Evolutionary conservation across 2,797 vertebrate species (phyloP).

Genomic region (Melanotaenia nigrans): DNA sequence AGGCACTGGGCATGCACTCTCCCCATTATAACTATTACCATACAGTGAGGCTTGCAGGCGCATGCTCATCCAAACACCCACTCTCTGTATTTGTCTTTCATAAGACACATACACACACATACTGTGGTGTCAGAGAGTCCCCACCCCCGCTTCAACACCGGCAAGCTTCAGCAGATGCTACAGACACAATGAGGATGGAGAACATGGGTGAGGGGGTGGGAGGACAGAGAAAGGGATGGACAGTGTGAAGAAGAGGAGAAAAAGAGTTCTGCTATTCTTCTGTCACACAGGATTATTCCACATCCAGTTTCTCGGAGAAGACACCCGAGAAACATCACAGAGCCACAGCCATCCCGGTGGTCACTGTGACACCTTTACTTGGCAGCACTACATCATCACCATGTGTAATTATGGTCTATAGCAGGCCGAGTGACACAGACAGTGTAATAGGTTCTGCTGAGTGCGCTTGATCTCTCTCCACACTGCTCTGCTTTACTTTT

Average conservation of each 20-base stretch:
- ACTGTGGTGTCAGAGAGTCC: constrained; percentile 70
- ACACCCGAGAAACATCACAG: constrained; percentile 53
- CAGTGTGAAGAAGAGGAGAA: constrained; percentile 3
- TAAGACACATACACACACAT: constrained; percentile 48
- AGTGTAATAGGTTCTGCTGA: constrained; percentile 57
- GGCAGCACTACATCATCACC: constrained; percentile 55
- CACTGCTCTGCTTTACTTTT: constrained; percentile 49
- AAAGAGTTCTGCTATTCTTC: constrained; percentile 51
- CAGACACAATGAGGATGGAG: constrained; percentile 67
- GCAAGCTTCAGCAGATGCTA: constrained; percentile 66
- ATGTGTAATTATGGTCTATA: constrained; percentile 54
- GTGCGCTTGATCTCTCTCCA: constrained; percentile 34
- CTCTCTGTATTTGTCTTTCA: constrained; percentile 66
- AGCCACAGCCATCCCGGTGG: constrained; percentile 55
- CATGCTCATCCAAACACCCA: constrained; percentile 75
- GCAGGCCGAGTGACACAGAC: constrained; percentile 47
- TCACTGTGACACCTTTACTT: constrained; percentile 34
- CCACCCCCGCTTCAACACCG: constrained; percentile 74
- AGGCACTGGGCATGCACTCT: constrained; percentile 54
- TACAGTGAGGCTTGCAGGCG: constrained; percentile 46
- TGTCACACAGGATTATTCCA: constrained; percentile 65
- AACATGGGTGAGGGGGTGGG: constrained; percentile 39
- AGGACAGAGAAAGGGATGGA: constrained; percentile 18
- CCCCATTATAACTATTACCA: constrained; percentile 60
- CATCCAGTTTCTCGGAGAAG: constrained; percentile 58